phyloP scores from a whole-genome alignment of 2,113 vertebrate genomes.

The Accipiter virgatus region DNA sequence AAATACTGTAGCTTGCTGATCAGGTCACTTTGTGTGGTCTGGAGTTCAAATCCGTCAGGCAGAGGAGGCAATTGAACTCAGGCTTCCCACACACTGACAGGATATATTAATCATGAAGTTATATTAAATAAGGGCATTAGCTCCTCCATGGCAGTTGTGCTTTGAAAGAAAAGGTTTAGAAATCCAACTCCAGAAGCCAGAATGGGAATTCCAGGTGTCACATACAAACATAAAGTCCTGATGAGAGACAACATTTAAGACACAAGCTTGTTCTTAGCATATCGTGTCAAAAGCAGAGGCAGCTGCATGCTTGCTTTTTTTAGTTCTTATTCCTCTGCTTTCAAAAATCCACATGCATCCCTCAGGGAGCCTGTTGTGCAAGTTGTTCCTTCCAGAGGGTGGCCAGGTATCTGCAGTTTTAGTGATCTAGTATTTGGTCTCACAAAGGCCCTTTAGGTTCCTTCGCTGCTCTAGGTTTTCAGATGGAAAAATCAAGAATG shows the following conservation, averaged over 20 bases:
- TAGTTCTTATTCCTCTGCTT: not conserved
- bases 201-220: not conserved
- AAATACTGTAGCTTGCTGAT: not conserved
- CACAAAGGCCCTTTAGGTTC: not conserved
- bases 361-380: not conserved
- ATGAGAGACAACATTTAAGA: not conserved
- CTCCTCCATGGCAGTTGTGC: not conserved
- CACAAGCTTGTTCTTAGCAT: not conserved
- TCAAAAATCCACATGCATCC: not conserved
- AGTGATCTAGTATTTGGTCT: not conserved
- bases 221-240: not conserved
- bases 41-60: conserved; percentile 38
- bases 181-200: not conserved
- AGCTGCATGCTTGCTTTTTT: not conserved
- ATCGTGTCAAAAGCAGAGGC: not conserved
- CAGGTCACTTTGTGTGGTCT: conserved; percentile 56
- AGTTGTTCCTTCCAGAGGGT: not conserved
- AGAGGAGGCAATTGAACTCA: conserved; percentile 46
- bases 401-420: not conserved
- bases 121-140: conserved; percentile 40
- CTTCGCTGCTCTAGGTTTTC: not conserved
- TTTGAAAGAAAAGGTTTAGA: not conserved
- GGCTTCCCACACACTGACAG: conserved; percentile 47
- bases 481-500: not conserved
- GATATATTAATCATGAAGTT: conserved; percentile 30